Conservation (phyloP, 30 jellyfish, hydroid and myxozoan genomes). For the Pseudorhiza aurosa region DNA sequence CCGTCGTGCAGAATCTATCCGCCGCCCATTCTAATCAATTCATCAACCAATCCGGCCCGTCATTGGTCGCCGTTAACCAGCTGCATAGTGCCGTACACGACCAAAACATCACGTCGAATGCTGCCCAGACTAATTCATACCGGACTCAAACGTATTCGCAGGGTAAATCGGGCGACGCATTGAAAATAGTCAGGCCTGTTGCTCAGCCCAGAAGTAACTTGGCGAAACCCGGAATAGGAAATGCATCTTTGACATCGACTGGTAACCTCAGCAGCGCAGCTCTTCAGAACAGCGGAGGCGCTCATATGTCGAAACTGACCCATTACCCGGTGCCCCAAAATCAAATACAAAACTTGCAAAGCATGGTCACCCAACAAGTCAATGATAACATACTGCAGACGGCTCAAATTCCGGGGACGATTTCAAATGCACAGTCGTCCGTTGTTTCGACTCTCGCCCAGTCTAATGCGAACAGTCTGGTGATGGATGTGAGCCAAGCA, state of each 20-base stretch:
- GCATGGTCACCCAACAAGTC: slow-evolving; percentile 32
- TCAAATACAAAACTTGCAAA: slow-evolving; percentile 26
- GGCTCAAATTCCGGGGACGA: background rate
- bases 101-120: background rate
- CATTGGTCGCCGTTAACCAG: slow-evolving; percentile 5
- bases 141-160: slow-evolving; percentile 11
- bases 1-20: background rate
- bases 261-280: slow-evolving; percentile 6
- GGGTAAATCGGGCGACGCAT: slow-evolving; percentile 11
- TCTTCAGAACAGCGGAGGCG: background rate
- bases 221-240: slow-evolving; percentile 18
- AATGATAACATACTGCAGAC: slow-evolving; percentile 3
- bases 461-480: slow-evolving; percentile 23
- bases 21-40: slow-evolving; percentile 9
- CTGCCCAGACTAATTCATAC: background rate
- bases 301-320: slow-evolving; percentile 30
- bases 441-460: background rate
- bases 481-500: background rate
- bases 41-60: background rate
- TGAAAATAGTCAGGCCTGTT: slow-evolving; percentile 57
- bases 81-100: background rate
- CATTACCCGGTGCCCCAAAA: slow-evolving; percentile 47
- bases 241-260: background rate
- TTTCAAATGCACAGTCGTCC: background rate
- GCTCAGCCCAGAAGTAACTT: slow-evolving; percentile 39